Conservation (phyloP, 2,797 vertebrate genomes). For the Notolabrus celidotus region DNA sequence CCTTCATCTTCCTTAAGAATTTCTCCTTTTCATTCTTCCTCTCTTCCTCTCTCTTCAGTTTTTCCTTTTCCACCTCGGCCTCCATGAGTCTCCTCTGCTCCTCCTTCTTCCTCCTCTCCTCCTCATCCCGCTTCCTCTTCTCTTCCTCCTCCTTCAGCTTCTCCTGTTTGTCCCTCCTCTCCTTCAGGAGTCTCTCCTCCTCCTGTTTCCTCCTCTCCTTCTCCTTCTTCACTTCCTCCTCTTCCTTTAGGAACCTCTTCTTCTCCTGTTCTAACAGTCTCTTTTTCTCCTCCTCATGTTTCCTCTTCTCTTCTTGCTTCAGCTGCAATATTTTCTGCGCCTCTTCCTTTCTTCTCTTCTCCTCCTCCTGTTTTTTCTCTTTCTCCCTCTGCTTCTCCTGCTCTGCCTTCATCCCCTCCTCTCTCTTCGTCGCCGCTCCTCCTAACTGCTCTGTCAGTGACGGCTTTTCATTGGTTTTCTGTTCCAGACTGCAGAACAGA, state of each 20-base stretch:
- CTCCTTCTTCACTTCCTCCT: constrained; percentile 54
- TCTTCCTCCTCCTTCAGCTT: constrained; percentile 54
- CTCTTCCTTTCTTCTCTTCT: constrained; percentile 43
- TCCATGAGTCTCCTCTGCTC: constrained; percentile 46
- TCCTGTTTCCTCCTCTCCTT: constrained; percentile 56
- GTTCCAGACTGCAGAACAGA: constrained; percentile 78
- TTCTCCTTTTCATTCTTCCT: constrained; percentile 55
- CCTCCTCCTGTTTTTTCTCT: constrained; percentile 47
- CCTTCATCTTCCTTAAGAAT: constrained; percentile 56
- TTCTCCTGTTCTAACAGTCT: constrained; percentile 62
- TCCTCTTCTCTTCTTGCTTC: constrained; percentile 58
- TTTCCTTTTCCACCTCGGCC: constrained; percentile 48
- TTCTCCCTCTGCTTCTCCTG: constrained; percentile 43
- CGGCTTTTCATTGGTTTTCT: constrained; percentile 63
- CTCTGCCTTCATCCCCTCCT: constrained; percentile 34
- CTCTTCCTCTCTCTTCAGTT: constrained; percentile 60
- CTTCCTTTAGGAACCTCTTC: constrained; percentile 61
- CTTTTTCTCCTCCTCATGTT: constrained; percentile 66
- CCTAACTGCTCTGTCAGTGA: constrained; percentile 53
- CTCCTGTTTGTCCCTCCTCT: constrained; percentile 61
- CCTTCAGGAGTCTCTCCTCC: constrained; percentile 63
- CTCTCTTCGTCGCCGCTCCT: constrained; percentile 32
- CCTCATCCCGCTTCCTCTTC: constrained; percentile 33
- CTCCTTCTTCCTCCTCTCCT: constrained; percentile 42
- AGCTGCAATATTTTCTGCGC: constrained; percentile 37